Percentiles rank a stretch among this genome's conserved stretches.
Conservation (phyloP, 2,113 vertebrate species). For the Seriola dumerili region DNA sequence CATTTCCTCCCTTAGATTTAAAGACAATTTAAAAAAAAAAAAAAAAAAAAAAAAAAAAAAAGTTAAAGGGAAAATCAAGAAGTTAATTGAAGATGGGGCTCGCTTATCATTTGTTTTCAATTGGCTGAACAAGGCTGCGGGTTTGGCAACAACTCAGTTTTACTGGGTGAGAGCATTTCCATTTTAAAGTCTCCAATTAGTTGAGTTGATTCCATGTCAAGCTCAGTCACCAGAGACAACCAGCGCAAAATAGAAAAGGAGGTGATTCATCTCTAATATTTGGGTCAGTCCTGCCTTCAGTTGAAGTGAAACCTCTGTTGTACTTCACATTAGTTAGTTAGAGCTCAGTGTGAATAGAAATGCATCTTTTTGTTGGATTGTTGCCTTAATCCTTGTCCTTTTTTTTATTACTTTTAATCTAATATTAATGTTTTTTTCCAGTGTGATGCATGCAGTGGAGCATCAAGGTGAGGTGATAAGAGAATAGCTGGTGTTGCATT, state of each 20-base stretch:
- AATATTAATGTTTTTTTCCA: background rate
- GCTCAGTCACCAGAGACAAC: constrained; percentile 50
- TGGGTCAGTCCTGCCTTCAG: constrained; percentile 42
- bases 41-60: background rate
- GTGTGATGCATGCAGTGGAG: background rate
- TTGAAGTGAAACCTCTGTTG: constrained; percentile 20
- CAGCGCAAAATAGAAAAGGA: constrained; percentile 40
- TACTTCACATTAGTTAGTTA: background rate
- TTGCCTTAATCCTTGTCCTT: background rate
- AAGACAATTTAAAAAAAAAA: fast-evolving
- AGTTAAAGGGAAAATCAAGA: background rate
- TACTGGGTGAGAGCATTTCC: constrained; percentile 24
- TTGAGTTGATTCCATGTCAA: constrained; percentile 51
- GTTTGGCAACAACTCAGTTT: constrained; percentile 34
- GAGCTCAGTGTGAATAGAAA: background rate
- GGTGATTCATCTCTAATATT: constrained; percentile 36
- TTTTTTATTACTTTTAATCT: background rate
- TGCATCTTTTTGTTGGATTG: background rate
- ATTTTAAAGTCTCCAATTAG: constrained; percentile 59
- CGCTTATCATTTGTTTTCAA: constrained; percentile 35
- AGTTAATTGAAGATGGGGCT: constrained; percentile 4
- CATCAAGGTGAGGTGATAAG: constrained; percentile 8
- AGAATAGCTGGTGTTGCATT: constrained; percentile 31
- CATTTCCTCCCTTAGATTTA: background rate
- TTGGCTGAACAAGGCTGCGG: constrained; percentile 32